Base-by-base conservation (phyloP, 2,113 vertebrate genomes). In the Thinocorus orbignyianus region DNA sequence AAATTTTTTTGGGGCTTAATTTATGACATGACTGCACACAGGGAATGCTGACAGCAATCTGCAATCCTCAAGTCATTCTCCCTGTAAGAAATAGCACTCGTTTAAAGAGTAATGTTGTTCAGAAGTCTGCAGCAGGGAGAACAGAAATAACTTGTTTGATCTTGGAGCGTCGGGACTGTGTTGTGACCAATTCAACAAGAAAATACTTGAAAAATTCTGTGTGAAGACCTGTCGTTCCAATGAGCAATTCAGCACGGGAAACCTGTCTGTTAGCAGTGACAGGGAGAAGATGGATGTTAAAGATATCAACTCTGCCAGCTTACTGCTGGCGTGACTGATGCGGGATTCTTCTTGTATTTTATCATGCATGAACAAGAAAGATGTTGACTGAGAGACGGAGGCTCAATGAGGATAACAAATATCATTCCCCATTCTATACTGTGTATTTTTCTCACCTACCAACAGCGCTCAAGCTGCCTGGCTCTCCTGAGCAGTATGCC, bases 191-290 rank as follows among this genome's bases (percentile, higher is more conserved):
- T 78, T 78, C 82, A 91, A 92, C 65, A 92, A 4, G 62, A 91
- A 81, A 79, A 65, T 19, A 41, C 41, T 96, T 81, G 80, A 84
- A 94, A 94, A 96, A 95, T 92, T 96, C 94, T n/a, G 46, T 41
- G 24, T 85, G 91, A 88, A 91, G 95, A 95, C 44, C 64, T 71
- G 86, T 31, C 7, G 3, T 71, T 94, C 73, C 51, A 52, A 81
- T 7, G 39, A 81, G 94, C 91, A 86, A 35, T 69, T 87, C 76
- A 76, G 89, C 64, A 57, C 11, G 37, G 87, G 86, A 96, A 97
- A 90, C 31, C 64, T 48, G 84, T 82, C 88, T 85, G 76, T 95
- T 60, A 86, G 81, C 94, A 89, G 77, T 83, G 86, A 93, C 93
- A 95, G 86, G 82, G 49, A 90, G 90, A 79, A 93, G 96, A 96